phyloP scores from a whole-genome alignment of 2,797 vertebrate species.

The Spea hammondii region DNA sequence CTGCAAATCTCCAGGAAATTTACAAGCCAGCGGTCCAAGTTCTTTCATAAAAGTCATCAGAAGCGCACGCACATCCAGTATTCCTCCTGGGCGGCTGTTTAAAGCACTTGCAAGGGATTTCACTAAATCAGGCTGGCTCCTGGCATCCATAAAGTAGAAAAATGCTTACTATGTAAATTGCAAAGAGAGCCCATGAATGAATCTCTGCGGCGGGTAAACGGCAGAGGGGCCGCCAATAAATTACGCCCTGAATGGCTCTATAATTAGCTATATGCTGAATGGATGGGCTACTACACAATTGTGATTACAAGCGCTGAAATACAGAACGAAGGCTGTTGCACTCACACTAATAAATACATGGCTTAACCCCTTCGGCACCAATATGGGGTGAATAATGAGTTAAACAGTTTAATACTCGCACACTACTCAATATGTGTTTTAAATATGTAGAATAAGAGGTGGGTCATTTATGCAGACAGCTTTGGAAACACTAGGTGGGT shows the following conservation, averaged over 20 bases:
- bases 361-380: no score
- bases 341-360: no score
- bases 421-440: no score
- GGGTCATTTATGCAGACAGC: no score
- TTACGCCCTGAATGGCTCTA: slow-evolving; percentile 31
- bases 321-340: neutral
- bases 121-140: slow-evolving; percentile 4
- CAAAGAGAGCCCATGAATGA: neutral
- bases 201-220: slow-evolving; percentile 15
- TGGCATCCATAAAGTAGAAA: neutral
- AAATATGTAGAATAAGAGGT: no score
- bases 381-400: no score
- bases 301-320: slow-evolving; percentile 1
- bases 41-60: slow-evolving; percentile 2
- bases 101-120: slow-evolving; percentile 21
- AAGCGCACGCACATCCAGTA: neutral
- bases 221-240: slow-evolving; percentile 26
- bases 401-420: no score
- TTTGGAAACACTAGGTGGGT: no score
- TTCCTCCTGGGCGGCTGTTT: slow-evolving; percentile 1
- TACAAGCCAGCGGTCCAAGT: neutral
- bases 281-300: slow-evolving; percentile 16
- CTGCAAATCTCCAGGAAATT: neutral
- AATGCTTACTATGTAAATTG: slow-evolving; percentile 8
- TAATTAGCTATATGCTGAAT: slow-evolving; percentile 43